phyloP scores from a whole-genome alignment of 1,140 invertebrate species.

The Hetaerina americana region DNA sequence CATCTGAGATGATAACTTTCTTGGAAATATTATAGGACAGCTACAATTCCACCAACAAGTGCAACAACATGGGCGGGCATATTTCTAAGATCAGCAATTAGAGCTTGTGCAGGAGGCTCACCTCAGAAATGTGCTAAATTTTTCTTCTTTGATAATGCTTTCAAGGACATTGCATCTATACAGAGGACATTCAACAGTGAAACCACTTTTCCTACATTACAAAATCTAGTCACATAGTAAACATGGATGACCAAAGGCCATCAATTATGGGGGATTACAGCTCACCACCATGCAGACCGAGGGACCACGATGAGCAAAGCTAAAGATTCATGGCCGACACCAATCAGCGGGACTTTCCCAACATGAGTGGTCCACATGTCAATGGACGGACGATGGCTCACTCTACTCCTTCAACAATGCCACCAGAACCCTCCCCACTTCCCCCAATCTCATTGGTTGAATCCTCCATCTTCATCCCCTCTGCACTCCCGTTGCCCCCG shows the following conservation, averaged over 20 bases:
- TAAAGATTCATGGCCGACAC: neutral
- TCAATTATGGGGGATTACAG: neutral
- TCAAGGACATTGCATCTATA: neutral
- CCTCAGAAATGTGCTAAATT: neutral
- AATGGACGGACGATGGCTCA: neutral
- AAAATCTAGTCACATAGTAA: neutral
- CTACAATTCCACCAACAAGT: neutral
- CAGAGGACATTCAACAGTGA: neutral
- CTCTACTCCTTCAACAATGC: neutral
- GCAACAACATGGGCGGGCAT: neutral
- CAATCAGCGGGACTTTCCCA: neutral
- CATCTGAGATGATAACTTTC: neutral
- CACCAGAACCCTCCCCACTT: neutral
- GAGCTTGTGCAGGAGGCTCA: neutral
- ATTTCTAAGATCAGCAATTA: neutral
- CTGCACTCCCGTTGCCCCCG: neutral
- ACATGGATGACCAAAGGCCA: neutral
- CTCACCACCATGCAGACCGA: neutral
- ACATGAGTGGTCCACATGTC: neutral
- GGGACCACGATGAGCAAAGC: neutral
- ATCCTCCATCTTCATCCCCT: neutral
- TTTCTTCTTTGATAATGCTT: neutral
- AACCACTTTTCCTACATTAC: neutral
- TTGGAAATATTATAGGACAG: neutral
- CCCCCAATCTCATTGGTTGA: neutral